These are phyloP conservation scores for Knipowitschia caucasica DNA, from an alignment of 2,797 vertebrate species.

Conservation along the genomic window DNA sequence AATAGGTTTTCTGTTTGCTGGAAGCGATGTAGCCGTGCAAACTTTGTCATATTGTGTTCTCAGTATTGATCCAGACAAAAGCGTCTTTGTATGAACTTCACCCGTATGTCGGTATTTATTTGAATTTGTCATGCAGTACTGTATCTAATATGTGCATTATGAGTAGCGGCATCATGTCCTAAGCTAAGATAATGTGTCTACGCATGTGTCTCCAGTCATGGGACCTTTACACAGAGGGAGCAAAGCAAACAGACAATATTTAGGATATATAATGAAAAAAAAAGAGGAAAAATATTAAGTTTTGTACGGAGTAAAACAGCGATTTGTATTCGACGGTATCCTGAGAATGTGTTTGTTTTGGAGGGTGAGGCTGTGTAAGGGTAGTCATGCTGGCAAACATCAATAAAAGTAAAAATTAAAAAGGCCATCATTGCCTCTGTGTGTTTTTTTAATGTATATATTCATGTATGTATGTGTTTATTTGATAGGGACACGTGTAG, in stretches of 20 bases:
- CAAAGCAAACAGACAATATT: slow-evolving; percentile 74
- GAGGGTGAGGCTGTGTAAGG: slow-evolving; percentile 85
- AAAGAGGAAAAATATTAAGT: slow-evolving; percentile 30
- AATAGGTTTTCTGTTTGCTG: slow-evolving; percentile 97
- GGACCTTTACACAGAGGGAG: slow-evolving; percentile 88
- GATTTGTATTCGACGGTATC: slow-evolving; percentile 73
- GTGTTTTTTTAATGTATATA: slow-evolving; percentile 47
- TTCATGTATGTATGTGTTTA: background rate
- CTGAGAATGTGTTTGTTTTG: slow-evolving; percentile 75
- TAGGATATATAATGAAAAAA: slow-evolving; percentile 22
- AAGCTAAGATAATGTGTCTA: slow-evolving; percentile 88
- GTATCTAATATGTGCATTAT: slow-evolving; percentile 93
- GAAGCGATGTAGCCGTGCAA: slow-evolving; percentile 89
- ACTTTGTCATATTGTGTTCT: slow-evolving; percentile 90
- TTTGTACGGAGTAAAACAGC: slow-evolving; percentile 21
- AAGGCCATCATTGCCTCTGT: slow-evolving; percentile 33
- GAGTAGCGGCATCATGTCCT: slow-evolving; percentile 90
- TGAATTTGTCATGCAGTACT: slow-evolving; percentile 93
- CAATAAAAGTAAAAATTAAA: slow-evolving; percentile 87
- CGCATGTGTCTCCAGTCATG: slow-evolving; percentile 93
- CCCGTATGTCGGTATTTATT: slow-evolving; percentile 98
- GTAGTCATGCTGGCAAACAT: slow-evolving; percentile 85
- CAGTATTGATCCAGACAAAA: slow-evolving; percentile 93
- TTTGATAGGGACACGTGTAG: too few relatives aligned
- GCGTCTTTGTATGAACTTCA: slow-evolving; percentile 91